phyloP scores from a whole-genome alignment of 53 echinoderm and acorn worm species.

The Patiria pectinifera region DNA sequence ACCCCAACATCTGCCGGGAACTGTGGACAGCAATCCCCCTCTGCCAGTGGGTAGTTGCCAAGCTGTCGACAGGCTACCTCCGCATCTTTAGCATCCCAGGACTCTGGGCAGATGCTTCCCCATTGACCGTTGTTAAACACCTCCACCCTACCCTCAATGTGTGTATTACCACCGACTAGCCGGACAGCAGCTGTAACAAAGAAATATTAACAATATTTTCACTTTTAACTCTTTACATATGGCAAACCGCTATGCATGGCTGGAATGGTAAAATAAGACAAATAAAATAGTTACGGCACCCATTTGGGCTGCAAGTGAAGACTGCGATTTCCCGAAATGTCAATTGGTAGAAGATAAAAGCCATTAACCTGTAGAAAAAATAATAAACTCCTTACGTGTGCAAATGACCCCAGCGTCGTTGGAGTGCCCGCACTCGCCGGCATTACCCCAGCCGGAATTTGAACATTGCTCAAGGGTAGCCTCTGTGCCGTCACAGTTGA shows the following conservation, averaged over 20 bases:
- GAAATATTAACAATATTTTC: neutral
- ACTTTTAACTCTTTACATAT: no score
- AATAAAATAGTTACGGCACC: neutral
- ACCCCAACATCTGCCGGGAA: neutral
- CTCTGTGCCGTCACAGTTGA: conserved; percentile 57
- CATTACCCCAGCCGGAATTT: conserved; percentile 64
- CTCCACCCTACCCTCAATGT: conserved; percentile 78
- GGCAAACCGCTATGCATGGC: no score
- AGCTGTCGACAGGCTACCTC: conserved; percentile 84
- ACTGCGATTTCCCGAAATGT: neutral
- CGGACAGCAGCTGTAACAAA: conserved; percentile 72
- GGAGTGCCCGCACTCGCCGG: conserved; percentile 18
- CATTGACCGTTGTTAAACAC: conserved; percentile 72
- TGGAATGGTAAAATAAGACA: no score
- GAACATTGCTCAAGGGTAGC: conserved; percentile 62
- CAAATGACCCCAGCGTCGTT: conserved; percentile 71
- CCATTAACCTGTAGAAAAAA: neutral
- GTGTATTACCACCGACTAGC: conserved; percentile 51
- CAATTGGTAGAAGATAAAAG: neutral
- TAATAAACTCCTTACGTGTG: conserved; percentile 57
- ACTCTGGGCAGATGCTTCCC: conserved; percentile 76
- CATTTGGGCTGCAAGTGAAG: neutral
- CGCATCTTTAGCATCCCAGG: conserved; percentile 80
- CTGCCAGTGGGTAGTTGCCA: conserved; percentile 74
- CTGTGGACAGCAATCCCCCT: conserved; percentile 45